These are phyloP conservation scores for Thelaira solivaga DNA, from an alignment of 2,888 invertebrate species.

Conservation along the genomic window DNA sequence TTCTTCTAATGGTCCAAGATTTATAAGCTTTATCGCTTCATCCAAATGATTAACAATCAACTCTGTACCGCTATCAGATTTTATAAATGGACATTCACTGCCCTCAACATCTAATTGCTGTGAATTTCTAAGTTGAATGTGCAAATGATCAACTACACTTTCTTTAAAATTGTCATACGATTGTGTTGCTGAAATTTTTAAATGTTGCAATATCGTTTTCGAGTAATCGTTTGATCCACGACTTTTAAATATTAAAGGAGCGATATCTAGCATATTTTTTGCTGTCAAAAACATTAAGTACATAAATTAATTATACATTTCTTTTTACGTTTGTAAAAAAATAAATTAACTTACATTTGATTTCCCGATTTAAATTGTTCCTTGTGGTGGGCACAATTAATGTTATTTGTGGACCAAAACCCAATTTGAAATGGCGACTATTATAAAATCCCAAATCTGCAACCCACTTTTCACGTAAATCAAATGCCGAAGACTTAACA, in stretches of 20 bases:
- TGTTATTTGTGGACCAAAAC: constrained; percentile 84
- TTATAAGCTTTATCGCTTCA: constrained; percentile 76
- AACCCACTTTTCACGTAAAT: constrained; percentile 75
- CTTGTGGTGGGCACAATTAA: constrained; percentile 79
- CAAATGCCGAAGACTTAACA: constrained; percentile 69
- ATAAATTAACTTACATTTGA: constrained; percentile 65
- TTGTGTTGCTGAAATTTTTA: constrained; percentile 70
- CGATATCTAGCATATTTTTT: constrained; percentile 60
- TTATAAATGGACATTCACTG: constrained; percentile 76
- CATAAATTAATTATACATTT: background rate
- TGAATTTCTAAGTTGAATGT: constrained; percentile 82
- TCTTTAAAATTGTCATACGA: constrained; percentile 75
- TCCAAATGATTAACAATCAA: constrained; percentile 80
- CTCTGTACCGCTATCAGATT: constrained; percentile 69
- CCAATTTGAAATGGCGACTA: constrained; percentile 83
- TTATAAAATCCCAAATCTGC: constrained; percentile 80
- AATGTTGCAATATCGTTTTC: constrained; percentile 68
- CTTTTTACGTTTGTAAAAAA: too few relatives aligned
- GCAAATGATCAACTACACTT: constrained; percentile 81
- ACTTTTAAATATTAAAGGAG: constrained; percentile 67
- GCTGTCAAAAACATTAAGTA: constrained; percentile 44
- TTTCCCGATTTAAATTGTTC: constrained; percentile 61
- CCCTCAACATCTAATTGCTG: constrained; percentile 77
- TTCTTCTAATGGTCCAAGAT: constrained; percentile 68
- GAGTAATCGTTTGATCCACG: constrained; percentile 71